Evolutionary conservation across 2,888 invertebrate genomes (phyloP).

Genomic region (Ophonus ardosiacus): DNA sequence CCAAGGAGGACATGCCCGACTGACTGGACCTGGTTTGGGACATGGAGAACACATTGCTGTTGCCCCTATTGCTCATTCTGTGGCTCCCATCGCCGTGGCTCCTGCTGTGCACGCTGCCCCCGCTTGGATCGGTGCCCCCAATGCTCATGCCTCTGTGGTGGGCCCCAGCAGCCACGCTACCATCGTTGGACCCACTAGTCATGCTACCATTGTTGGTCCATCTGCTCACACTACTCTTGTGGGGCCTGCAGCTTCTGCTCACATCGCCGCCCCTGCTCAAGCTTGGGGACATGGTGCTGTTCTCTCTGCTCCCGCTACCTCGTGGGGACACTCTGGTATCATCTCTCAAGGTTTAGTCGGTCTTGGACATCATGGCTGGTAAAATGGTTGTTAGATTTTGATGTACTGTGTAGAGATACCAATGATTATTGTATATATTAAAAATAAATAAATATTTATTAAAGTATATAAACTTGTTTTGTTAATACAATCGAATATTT

Average conservation of each 20-base stretch:
- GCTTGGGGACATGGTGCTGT: neutral
- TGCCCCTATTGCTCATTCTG: neutral
- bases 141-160: neutral
- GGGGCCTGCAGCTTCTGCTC: neutral
- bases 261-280: conserved; percentile 7
- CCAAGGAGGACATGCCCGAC: conserved; percentile 52
- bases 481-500: neutral
- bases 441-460: neutral
- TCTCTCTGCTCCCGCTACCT: conserved; percentile 1
- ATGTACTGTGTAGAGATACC: neutral
- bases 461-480: neutral
- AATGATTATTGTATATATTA: neutral
- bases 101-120: neutral
- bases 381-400: conserved; percentile 34
- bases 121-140: neutral
- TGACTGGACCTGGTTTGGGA: conserved; percentile 50
- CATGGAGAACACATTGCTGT: conserved; percentile 11
- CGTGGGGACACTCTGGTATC: conserved; percentile 45
- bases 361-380: conserved; percentile 64
- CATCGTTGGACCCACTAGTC: conserved; percentile 8
- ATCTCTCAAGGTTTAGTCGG: conserved; percentile 65
- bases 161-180: neutral
- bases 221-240: conserved; percentile 19
- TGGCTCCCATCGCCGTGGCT: neutral
- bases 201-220: conserved; percentile 35